Evolutionary conservation across 2,113 vertebrate species (phyloP).

Genomic region (Lichenostomus cassidix): DNA sequence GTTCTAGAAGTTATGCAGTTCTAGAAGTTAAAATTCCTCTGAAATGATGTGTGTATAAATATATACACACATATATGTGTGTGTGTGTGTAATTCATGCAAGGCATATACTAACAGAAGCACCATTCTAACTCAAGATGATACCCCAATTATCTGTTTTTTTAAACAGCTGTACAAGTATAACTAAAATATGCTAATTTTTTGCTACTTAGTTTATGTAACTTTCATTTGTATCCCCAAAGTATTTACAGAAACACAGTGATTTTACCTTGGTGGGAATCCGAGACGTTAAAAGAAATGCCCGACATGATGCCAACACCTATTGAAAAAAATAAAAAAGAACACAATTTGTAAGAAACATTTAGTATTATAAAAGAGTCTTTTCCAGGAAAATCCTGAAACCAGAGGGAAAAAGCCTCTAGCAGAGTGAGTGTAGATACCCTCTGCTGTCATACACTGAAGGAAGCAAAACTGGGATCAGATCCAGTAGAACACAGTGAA

Average conservation of each 20-base stretch:
- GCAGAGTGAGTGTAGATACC: not conserved
- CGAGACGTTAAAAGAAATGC: conserved; percentile 90
- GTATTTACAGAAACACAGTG: not conserved
- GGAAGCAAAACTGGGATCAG: not conserved
- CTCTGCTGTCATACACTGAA: not conserved
- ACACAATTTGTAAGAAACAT: not conserved
- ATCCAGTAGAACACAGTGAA: not conserved
- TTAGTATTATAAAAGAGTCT: not conserved
- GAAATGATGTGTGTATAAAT: not conserved
- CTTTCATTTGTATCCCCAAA: not conserved
- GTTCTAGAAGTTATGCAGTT: not conserved
- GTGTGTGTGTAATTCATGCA: not conserved
- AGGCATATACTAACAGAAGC: not conserved
- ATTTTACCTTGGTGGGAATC: conserved; percentile 92
- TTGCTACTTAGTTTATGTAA: not conserved
- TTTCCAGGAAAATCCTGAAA: not conserved
- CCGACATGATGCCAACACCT: conserved; percentile 93
- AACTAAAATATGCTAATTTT: not conserved
- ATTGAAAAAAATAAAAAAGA: conserved; percentile 2
- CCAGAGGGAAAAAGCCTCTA: not conserved
- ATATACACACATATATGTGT: too few relatives aligned
- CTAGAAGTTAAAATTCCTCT: not conserved
- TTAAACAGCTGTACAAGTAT: not conserved
- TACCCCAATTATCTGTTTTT: not conserved
- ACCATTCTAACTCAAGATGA: not conserved